Evolutionary conservation across 2,797 vertebrate species (phyloP), one percentile per base, ranked within the genome.

Genomic region (Calcarius lapponicus): DNA sequence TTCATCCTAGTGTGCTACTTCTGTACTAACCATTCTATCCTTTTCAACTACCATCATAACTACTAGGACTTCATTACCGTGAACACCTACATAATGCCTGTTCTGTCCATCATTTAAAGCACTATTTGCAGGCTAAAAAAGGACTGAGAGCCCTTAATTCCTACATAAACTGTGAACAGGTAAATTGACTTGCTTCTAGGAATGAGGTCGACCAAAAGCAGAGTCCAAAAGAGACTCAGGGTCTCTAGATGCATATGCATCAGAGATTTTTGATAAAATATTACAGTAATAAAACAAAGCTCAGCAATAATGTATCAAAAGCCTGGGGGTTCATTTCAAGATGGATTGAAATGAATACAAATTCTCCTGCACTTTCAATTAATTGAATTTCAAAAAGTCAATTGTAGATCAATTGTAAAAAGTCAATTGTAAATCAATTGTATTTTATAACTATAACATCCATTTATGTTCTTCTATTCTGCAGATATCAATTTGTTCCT

Each of bases 401-500:
- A 38, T 38, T 38, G 38, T 38, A 38, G 38, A 38, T 38, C 38
- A 38, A 38, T 38, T 38, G 38, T 10, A 38, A 38, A 38, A 38
- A 38, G 38, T 38, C 38, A 38, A 38, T 38, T 38, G 38, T 38
- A 38, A 38, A 38, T 10, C 38, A 38, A 38, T 38, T 38, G 38
- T 5, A 38, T 38, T 38, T 38, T 12, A 10, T 38, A 38, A 38
- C 38, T 38, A 11, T 38, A 38, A 12, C 38, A 70, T 8, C 34
- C 1, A 71, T 69, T 74, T 80, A 17, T 67, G 11, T 81, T n/a
- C 4, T 86, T 82, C 31, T 87, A 0, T 85, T 26, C 56, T 96
- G 32, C 86, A 98, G 98, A 96, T 18, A 0, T 94, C 40, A 98
- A 98, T 80, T 97, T 98, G 38, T 97, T 98, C 36, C 91, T 96